phyloP scores from a whole-genome alignment of 2,888 invertebrate species.

The Andricus curvator region DNA sequence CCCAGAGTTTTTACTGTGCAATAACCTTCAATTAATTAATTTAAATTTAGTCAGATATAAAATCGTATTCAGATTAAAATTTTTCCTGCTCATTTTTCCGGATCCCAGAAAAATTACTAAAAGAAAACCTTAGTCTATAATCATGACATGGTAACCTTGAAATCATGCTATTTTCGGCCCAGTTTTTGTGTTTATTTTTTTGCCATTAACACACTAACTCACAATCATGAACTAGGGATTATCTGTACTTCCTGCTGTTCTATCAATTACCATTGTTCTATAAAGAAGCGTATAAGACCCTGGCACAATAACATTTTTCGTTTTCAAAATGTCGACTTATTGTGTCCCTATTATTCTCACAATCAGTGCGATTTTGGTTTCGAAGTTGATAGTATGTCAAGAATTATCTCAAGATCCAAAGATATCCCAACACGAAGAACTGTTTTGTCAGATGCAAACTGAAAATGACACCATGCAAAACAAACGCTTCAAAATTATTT shows the following conservation, averaged over 20 bases:
- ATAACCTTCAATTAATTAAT: too few species aligned
- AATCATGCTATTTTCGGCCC: not conserved
- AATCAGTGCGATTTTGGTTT: not conserved
- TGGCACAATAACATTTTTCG: not conserved
- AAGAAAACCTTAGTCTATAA: too few species aligned
- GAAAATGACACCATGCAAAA: not conserved
- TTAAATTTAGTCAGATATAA: too few species aligned
- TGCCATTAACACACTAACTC: not conserved
- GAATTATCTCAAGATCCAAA: not conserved
- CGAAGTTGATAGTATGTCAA: not conserved
- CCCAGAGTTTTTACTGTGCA: too few species aligned
- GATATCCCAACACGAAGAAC: not conserved
- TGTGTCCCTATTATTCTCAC: not conserved
- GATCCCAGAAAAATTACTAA: too few species aligned
- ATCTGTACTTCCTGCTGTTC: not conserved
- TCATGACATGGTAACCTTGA: not conserved
- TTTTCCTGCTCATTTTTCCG: too few species aligned
- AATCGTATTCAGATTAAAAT: too few species aligned
- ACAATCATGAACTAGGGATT: not conserved
- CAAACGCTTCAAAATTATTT: not conserved
- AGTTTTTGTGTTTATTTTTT: not conserved
- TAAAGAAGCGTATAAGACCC: not conserved
- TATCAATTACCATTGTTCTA: not conserved
- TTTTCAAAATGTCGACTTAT: not conserved
- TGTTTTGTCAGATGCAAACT: not conserved